Evolutionary conservation across 2,113 vertebrate species (phyloP).

Genomic region (Lepus europaeus): DNA sequence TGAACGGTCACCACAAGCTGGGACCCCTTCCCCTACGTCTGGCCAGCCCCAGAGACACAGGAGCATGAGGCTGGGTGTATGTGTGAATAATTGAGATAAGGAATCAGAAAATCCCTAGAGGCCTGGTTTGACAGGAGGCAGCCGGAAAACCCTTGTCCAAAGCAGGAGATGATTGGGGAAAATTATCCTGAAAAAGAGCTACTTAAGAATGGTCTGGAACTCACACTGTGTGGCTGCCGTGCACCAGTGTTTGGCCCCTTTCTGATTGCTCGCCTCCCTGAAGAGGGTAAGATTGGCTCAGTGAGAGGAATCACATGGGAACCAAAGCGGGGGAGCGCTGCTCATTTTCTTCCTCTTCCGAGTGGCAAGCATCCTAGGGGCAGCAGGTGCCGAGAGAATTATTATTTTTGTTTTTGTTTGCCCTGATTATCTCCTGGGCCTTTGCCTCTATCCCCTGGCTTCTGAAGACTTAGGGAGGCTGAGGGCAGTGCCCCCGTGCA

Average conservation of each 20-base stretch:
- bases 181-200: constrained; percentile 84
- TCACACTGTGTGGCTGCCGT: constrained; percentile 59
- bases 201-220: constrained; percentile 82
- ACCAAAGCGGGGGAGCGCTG: constrained; percentile 19
- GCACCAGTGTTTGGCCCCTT: constrained; percentile 53
- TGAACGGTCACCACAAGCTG: constrained; percentile 64
- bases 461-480: constrained; percentile 60
- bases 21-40: constrained; percentile 32
- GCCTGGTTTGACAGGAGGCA: constrained; percentile 44
- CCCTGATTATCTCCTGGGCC: neutral
- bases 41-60: constrained; percentile 34
- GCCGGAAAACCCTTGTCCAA: constrained; percentile 78
- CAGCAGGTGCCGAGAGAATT: constrained; percentile 63
- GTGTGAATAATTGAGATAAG: constrained; percentile 78
- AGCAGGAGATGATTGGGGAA: constrained; percentile 81
- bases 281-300: constrained; percentile 73
- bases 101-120: constrained; percentile 77
- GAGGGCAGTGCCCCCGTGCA: constrained; percentile 46
- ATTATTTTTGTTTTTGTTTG: constrained; percentile 77
- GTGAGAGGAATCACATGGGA: constrained; percentile 64
- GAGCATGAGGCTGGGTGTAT: neutral
- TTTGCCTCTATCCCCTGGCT: neutral
- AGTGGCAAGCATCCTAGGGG: constrained; percentile 30
- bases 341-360: constrained; percentile 75
- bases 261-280: constrained; percentile 66